These are phyloP conservation scores for Chamaea fasciata DNA, from an alignment of 2,113 vertebrate species.

Conservation along the genomic window DNA sequence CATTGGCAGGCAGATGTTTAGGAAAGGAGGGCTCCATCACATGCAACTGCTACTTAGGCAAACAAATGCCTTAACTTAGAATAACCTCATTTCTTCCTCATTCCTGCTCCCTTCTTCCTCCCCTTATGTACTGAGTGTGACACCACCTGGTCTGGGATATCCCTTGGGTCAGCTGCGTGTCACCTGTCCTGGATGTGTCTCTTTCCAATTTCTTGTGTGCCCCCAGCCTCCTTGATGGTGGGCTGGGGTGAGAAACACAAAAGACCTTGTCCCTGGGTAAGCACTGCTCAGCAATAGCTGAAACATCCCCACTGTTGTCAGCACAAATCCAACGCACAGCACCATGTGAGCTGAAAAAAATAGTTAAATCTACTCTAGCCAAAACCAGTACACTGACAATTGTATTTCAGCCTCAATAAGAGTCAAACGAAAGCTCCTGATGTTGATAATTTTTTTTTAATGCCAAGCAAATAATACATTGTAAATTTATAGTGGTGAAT, in stretches of 20 bases:
- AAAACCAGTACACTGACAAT: neutral
- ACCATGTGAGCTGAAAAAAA: neutral
- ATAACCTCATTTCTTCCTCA: neutral
- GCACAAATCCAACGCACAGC: neutral
- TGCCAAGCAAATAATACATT: neutral
- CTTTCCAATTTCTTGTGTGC: neutral
- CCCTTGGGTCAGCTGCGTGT: neutral
- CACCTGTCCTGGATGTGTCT: neutral
- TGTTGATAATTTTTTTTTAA: neutral
- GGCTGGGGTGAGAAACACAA: accelerated
- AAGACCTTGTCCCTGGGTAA: neutral
- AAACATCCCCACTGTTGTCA: neutral
- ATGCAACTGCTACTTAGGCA: accelerated
- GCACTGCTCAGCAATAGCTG: neutral
- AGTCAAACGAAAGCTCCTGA: neutral
- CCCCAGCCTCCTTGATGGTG: neutral
- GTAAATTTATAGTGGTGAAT: neutral
- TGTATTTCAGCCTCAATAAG: neutral
- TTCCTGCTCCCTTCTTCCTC: neutral
- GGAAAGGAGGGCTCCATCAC: neutral
- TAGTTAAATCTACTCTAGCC: neutral
- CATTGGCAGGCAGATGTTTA: neutral
- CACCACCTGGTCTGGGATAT: accelerated
- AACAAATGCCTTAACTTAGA: neutral
- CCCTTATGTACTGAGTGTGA: neutral